These are phyloP conservation scores for Gymnoscopelus microlampas DNA, from an alignment of 2,797 vertebrate genomes.

Conservation along the genomic window DNA sequence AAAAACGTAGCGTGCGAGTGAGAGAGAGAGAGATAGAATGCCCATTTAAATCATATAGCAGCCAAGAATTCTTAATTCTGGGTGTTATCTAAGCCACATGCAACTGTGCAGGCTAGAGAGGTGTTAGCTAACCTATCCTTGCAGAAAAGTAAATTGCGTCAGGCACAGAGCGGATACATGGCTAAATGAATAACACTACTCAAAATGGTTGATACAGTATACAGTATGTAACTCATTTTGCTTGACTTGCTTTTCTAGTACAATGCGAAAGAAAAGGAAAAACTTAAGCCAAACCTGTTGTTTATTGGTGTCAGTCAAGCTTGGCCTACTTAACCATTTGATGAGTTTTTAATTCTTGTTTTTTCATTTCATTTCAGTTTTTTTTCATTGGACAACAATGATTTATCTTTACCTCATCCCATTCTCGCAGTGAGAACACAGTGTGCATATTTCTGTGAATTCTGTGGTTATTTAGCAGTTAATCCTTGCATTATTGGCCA, in stretches of 20 bases:
- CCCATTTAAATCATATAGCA: no score
- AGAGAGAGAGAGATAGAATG: no score
- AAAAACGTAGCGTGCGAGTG: no score
- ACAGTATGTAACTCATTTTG: constrained; percentile 11
- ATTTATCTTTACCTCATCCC: constrained; percentile 44
- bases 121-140: no score
- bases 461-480: constrained; percentile 53
- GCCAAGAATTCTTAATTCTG: no score
- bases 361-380: constrained; percentile 36
- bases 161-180: no score
- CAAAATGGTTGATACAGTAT: no score
- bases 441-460: constrained; percentile 56
- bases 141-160: no score
- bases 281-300: constrained; percentile 53
- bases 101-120: no score
- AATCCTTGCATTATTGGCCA: constrained; percentile 62
- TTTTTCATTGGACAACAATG: constrained; percentile 36
- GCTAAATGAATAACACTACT: no score
- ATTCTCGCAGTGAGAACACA: constrained; percentile 48
- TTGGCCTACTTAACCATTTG: constrained; percentile 63
- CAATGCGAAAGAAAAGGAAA: constrained; percentile 41
- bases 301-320: constrained; percentile 72
- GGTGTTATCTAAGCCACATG: no score
- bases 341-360: constrained; percentile 41
- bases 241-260: constrained; percentile 9